These are phyloP conservation scores for Pseudomyrmex flavicornis DNA, from an alignment of 1,140 invertebrate species.

Conservation along the genomic window DNA sequence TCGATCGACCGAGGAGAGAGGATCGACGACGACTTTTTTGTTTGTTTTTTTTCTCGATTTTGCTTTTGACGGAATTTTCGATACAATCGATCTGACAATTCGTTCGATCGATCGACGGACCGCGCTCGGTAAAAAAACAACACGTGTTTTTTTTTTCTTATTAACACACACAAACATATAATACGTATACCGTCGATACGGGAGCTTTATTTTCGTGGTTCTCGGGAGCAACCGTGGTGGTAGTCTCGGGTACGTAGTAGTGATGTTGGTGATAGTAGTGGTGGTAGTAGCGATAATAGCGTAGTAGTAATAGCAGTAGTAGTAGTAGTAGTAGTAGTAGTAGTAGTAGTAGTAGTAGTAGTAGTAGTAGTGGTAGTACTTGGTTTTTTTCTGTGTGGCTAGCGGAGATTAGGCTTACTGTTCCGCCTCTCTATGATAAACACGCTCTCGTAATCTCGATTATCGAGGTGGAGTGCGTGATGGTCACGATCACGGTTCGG, in stretches of 20 bases:
- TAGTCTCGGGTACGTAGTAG: conserved; percentile 66
- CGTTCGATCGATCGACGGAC: conserved; percentile 67
- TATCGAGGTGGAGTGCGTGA: conserved; percentile 85
- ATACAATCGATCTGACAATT: conserved; percentile 63
- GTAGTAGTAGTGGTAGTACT: conserved; percentile 73
- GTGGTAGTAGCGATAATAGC: conserved; percentile 65
- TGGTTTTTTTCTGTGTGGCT: conserved; percentile 78
- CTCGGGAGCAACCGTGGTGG: conserved; percentile 72
- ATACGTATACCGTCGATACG: conserved; percentile 68
- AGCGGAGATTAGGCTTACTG: conserved; percentile 87
- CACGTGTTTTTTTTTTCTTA: conserved; percentile 11
- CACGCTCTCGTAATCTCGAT: conserved; percentile 91
- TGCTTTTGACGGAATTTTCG: conserved; percentile 17
- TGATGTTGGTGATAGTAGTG: conserved; percentile 66
- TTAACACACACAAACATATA: conserved; percentile 70
- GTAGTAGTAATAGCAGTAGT: conserved; percentile 57
- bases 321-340: conserved; percentile 67
- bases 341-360: conserved; percentile 69
- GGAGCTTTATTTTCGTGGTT: conserved; percentile 65
- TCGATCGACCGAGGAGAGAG: conserved; percentile 68
- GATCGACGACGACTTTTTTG: conserved; percentile 30
- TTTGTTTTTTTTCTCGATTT: too few species aligned
- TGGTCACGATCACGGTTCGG: conserved; percentile 85
- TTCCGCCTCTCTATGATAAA: conserved; percentile 91
- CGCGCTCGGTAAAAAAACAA: conserved; percentile 39